Evolutionary conservation across 1,140 invertebrate species (phyloP).

Genomic region (Anastrepha ludens): DNA sequence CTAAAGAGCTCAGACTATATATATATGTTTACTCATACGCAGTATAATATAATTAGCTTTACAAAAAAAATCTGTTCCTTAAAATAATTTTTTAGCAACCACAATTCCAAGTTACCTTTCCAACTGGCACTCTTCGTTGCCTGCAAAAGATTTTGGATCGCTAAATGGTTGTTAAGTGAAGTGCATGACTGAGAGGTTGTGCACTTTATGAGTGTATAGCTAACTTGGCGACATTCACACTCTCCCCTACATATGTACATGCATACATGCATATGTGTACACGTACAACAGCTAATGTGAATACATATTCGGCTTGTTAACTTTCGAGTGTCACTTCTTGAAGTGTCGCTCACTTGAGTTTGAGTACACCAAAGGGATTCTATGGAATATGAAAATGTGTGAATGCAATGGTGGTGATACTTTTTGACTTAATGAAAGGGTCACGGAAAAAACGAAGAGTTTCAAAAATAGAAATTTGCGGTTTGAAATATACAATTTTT

Average conservation of each 20-base stretch:
- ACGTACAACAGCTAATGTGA: not conserved
- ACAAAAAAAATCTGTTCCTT: no score
- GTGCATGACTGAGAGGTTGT: not conserved
- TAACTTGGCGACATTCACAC: not conserved
- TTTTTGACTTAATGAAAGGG: no score
- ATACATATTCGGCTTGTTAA: conserved; percentile 1
- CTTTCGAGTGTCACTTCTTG: conserved; percentile 22
- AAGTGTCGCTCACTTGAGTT: conserved; percentile 21
- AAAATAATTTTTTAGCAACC: no score
- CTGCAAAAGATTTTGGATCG: not conserved
- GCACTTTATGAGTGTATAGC: not conserved
- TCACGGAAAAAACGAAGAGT: no score
- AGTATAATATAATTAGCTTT: no score
- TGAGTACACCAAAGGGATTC: not conserved
- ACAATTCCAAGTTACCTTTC: not conserved
- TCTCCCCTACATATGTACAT: not conserved
- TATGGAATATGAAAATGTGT: no score
- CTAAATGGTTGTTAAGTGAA: conserved; percentile 27
- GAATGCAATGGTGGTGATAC: no score
- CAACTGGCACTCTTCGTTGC: not conserved
- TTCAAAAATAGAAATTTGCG: no score
- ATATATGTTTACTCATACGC: no score
- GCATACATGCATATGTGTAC: not conserved
- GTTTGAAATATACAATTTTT: no score
- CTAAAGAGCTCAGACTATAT: no score